Evolutionary conservation across 2,113 vertebrate genomes (phyloP).

Genomic region (Miniopterus natalensis): DNA sequence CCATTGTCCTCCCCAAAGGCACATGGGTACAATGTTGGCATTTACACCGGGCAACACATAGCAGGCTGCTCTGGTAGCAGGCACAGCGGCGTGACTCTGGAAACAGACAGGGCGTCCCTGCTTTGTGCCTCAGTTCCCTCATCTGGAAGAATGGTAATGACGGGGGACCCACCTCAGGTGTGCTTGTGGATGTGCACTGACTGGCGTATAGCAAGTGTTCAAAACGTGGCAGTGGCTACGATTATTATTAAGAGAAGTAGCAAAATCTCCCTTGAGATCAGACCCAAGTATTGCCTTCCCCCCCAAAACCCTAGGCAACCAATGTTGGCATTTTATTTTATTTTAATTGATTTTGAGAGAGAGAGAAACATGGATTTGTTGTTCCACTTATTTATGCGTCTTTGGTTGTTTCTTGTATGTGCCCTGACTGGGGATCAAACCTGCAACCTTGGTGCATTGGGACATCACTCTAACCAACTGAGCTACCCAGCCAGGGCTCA

Average conservation of each 20-base stretch:
- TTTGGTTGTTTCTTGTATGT: neutral
- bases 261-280: neutral
- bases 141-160: neutral
- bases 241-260: neutral
- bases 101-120: neutral
- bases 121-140: conserved; percentile 14
- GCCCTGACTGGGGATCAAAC: neutral
- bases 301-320: neutral
- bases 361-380: neutral
- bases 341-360: neutral
- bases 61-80: neutral
- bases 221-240: neutral
- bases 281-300: neutral
- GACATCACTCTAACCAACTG: too few relatives aligned
- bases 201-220: neutral
- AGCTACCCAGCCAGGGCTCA: neutral
- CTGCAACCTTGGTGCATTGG: too few relatives aligned
- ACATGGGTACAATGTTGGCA: neutral
- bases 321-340: neutral
- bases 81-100: rapidly evolving
- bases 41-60: neutral
- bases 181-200: rapidly evolving
- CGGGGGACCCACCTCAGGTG: neutral
- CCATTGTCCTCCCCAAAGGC: neutral
- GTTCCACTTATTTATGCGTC: neutral